These are phyloP conservation scores for Drosophila pseudoananassae DNA, from an alignment of 1,140 invertebrate species.

Conservation along the genomic window DNA sequence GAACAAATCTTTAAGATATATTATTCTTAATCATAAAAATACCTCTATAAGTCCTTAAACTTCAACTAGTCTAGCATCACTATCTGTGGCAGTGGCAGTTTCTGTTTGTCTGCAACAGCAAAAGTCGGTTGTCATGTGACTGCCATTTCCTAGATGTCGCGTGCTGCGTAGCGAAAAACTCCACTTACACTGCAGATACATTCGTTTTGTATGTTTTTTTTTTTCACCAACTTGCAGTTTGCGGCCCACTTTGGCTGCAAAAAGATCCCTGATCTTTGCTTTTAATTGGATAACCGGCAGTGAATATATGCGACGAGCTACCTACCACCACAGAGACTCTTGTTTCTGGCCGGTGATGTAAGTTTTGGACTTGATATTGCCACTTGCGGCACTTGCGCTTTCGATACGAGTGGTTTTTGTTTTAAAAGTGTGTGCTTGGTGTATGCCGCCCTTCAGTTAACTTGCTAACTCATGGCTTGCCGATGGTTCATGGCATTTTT, in stretches of 20 bases:
- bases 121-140: constrained; percentile 53
- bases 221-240: constrained; percentile 14
- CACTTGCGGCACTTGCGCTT: constrained; percentile 57
- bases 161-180: constrained; percentile 47
- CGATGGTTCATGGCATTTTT: constrained; percentile 35
- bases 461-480: constrained; percentile 39
- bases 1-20: too few relatives aligned
- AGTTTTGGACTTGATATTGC: constrained; percentile 79
- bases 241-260: constrained; percentile 56
- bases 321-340: constrained; percentile 31
- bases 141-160: constrained; percentile 78
- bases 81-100: constrained; percentile 12
- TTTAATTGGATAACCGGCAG: constrained; percentile 80
- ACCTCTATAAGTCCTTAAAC: background rate
- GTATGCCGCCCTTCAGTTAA: constrained; percentile 32
- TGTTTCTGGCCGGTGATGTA: constrained; percentile 57
- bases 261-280: constrained; percentile 77
- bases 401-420: constrained; percentile 7
- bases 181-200: too few relatives aligned
- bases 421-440: background rate
- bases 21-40: background rate
- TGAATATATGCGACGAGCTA: constrained; percentile 9
- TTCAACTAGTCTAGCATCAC: constrained; percentile 5
- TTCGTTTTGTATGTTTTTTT: background rate
- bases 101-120: constrained; percentile 36